Conservation (phyloP, 2,888 invertebrate genomes). For the Aproaerema taeniolella region DNA sequence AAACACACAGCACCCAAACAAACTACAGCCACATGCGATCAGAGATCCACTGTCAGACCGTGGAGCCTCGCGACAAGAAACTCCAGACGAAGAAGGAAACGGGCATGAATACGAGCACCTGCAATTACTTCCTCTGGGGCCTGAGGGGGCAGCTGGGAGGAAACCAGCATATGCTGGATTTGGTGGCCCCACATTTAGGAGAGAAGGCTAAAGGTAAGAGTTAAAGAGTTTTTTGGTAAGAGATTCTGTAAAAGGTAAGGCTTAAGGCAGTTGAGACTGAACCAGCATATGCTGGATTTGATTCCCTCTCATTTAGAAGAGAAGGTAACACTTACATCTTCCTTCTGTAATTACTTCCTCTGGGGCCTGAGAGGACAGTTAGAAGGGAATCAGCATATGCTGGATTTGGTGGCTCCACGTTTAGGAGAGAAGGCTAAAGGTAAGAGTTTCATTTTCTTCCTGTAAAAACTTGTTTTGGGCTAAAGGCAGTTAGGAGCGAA, state of each 20-base stretch:
- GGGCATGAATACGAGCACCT: constrained; percentile 38
- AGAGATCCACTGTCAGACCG: constrained; percentile 80
- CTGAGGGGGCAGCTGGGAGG: constrained; percentile 73
- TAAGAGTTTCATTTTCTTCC: constrained; percentile 20
- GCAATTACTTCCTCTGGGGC: constrained; percentile 71
- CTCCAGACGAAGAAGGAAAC: constrained; percentile 50
- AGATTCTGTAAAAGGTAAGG: too few relatives aligned
- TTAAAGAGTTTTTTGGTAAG: too few relatives aligned
- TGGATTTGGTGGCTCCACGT: constrained; percentile 39
- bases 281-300: too few relatives aligned
- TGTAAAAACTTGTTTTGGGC: too few relatives aligned
- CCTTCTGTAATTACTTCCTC: constrained; percentile 49
- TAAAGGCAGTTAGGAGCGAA: too few relatives aligned
- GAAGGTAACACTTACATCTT: too few relatives aligned
- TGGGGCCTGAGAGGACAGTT: constrained; percentile 77
- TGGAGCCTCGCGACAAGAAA: constrained; percentile 52
- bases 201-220: constrained; percentile 34
- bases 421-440: constrained; percentile 32
- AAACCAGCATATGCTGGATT: constrained; percentile 69
- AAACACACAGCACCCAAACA: constrained; percentile 84
- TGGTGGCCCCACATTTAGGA: constrained; percentile 24
- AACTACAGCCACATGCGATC: constrained; percentile 79
- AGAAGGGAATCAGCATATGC: constrained; percentile 74
- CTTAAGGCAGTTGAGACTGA: too few relatives aligned
- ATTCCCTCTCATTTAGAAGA: too few relatives aligned